Conservation (phyloP, 2,797 vertebrate genomes). For the Antrozous pallidus region DNA sequence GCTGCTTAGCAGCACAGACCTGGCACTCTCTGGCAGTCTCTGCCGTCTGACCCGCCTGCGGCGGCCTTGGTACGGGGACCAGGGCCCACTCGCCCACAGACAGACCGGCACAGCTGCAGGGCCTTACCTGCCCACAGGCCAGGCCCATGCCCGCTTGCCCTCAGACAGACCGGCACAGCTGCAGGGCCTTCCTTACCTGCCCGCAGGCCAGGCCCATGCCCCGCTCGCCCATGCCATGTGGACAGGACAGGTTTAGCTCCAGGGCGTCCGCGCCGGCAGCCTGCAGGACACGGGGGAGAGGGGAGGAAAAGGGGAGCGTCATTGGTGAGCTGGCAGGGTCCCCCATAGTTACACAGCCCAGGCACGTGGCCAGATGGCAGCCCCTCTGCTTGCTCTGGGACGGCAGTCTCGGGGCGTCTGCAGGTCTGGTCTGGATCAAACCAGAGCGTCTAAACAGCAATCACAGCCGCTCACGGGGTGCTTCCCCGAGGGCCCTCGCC, state of each 20-base stretch:
- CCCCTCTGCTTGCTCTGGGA: not conserved
- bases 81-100: slow-evolving; percentile 22
- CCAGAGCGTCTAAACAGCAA: not conserved
- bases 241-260: slow-evolving; percentile 94
- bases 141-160: slow-evolving; percentile 86
- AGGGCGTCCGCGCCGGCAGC: slow-evolving; percentile 88
- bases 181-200: slow-evolving; percentile 85
- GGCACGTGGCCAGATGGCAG: not conserved
- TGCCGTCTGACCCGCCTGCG: slow-evolving; percentile 60
- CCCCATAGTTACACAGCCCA: not conserved
- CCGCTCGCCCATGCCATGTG: slow-evolving; percentile 93
- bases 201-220: slow-evolving; percentile 96
- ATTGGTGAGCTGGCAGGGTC: not conserved
- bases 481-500: too few species aligned
- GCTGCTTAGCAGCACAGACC: slow-evolving; percentile 76
- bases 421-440: not conserved
- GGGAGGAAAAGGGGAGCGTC: slow-evolving; percentile 51
- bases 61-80: not conserved
- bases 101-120: not conserved
- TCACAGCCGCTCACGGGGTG: not conserved
- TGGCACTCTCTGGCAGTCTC: slow-evolving; percentile 71
- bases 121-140: slow-evolving; percentile 92
- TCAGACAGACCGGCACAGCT: not conserved
- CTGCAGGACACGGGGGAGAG: slow-evolving; percentile 74
- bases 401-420: accelerated